phyloP scores from a whole-genome alignment of 2,888 invertebrate species.

The Anorthoa munda region DNA sequence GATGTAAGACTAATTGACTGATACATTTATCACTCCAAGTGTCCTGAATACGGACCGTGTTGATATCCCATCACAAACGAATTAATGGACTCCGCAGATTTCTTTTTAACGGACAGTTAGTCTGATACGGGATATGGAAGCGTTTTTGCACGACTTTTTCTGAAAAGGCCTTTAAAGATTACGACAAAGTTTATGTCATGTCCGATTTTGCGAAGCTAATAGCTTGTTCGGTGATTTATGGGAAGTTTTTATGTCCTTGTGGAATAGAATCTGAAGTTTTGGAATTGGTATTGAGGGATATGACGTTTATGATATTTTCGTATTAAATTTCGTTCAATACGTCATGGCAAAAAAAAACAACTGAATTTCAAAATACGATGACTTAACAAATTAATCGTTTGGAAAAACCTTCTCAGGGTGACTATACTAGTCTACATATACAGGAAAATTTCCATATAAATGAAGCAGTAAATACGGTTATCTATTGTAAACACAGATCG shows the following conservation, averaged over 20 bases:
- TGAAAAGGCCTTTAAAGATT: constrained; percentile 36
- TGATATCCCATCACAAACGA: constrained; percentile 57
- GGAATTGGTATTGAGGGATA: constrained; percentile 13
- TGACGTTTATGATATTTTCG: not conserved
- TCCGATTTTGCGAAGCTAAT: constrained; percentile 40
- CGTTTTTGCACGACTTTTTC: constrained; percentile 17
- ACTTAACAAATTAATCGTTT: not conserved
- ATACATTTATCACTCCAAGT: constrained; percentile 54
- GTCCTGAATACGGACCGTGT: constrained; percentile 26
- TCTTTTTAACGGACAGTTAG: constrained; percentile 55
- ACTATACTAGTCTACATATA: constrained; percentile 17
- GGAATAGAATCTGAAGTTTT: constrained; percentile 13
- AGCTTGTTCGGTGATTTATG: constrained; percentile 41
- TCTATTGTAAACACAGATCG: constrained; percentile 69
- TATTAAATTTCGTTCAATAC: not conserved
- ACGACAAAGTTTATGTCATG: constrained; percentile 31
- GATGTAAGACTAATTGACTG: constrained; percentile 54
- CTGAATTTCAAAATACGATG: not conserved
- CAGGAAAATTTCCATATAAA: constrained; percentile 71
- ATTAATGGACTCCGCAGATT: constrained; percentile 56
- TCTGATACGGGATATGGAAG: constrained; percentile 43
- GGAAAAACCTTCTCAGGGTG: constrained; percentile 15
- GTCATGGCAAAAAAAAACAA: not conserved
- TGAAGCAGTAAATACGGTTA: constrained; percentile 70
- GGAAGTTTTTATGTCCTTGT: not conserved